Percentiles rank a stretch among this genome's conserved stretches.
These are phyloP conservation scores for Balaeniceps rex DNA, from an alignment of 2,113 vertebrate species.

Conservation along the genomic window DNA sequence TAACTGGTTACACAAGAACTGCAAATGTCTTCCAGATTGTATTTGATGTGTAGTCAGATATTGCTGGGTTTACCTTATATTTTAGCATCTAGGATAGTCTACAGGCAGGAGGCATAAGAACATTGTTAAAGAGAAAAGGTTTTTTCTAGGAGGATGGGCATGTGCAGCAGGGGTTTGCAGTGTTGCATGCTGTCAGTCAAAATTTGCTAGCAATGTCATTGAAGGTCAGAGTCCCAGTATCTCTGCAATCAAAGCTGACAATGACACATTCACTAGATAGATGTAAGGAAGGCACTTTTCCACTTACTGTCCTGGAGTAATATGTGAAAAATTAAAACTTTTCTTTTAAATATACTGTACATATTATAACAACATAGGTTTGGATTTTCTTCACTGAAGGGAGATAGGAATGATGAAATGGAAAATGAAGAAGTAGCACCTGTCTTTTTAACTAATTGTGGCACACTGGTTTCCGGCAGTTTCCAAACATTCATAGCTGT, in stretches of 20 bases:
- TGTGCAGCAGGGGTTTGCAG: conserved; percentile 37
- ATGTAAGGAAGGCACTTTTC: conserved; percentile 30
- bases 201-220: conserved; percentile 70
- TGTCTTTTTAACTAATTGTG: neutral
- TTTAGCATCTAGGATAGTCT: neutral
- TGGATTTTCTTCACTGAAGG: neutral
- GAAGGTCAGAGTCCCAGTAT: conserved; percentile 74
- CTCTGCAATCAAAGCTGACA: conserved; percentile 61
- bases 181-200: conserved; percentile 70
- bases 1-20: neutral
- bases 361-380: neutral
- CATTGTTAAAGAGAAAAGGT: neutral
- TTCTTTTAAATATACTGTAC: neutral
- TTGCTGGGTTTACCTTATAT: neutral
- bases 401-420: neutral
- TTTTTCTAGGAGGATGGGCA: conserved; percentile 40
- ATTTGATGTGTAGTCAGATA: neutral
- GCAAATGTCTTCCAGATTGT: neutral
- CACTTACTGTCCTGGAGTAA: neutral
- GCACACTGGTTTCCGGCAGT: neutral
- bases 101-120: neutral
- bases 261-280: conserved; percentile 48
- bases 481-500: neutral
- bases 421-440: neutral
- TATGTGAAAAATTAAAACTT: conserved; percentile 36